phyloP scores from a whole-genome alignment of 2,888 invertebrate genomes.

The Tenodera sinensis region DNA sequence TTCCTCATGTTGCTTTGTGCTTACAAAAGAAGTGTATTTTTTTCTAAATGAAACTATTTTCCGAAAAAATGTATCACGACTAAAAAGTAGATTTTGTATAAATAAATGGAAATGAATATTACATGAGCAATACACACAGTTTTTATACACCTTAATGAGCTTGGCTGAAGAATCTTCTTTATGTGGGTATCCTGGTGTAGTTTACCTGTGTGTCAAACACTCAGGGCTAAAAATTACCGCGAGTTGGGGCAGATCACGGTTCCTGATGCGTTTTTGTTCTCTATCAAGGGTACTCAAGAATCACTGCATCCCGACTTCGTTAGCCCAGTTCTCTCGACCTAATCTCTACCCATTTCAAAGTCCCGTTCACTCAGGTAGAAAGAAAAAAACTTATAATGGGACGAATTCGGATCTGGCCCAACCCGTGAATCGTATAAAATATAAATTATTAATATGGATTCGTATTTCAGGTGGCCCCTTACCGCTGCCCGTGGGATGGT shows the following conservation, averaged over 20 bases:
- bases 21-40: no score
- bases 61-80: no score
- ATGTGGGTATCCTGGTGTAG: background rate
- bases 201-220: background rate
- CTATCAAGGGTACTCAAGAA: background rate
- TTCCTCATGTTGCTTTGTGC: no score
- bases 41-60: no score
- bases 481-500: background rate
- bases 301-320: background rate
- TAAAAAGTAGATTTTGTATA: no score
- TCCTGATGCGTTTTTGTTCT: background rate
- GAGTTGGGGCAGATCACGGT: conserved; percentile 1
- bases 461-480: background rate
- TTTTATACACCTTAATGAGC: no score
- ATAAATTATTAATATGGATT: background rate
- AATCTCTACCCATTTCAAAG: background rate
- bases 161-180: background rate
- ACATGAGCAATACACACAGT: no score
- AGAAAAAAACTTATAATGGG: background rate
- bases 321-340: background rate
- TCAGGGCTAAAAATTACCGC: background rate
- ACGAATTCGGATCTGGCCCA: background rate
- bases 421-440: background rate
- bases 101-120: no score
- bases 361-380: background rate